Evolutionary conservation across 2,888 invertebrate genomes (phyloP), one percentile per base, ranked within the genome.

Genomic region (Trachelus tabidus): DNA sequence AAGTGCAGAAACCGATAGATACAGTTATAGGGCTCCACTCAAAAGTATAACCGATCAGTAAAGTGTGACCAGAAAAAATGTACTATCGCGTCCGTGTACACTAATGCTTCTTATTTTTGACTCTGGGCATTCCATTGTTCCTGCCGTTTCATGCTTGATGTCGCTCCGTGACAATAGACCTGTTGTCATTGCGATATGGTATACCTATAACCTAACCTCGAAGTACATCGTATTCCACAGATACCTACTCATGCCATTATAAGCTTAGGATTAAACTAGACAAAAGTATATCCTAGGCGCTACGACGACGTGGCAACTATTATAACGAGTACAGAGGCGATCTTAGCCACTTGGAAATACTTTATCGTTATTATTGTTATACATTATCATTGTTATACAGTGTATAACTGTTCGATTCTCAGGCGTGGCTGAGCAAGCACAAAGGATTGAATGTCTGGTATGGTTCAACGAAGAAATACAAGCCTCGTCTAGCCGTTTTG

Each of bases 351-450:
- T 71, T 71, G 34, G 33, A 71, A 71, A 71, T 71, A 34, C 33
- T 9, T 56, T 56, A 56, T 56, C 23, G 9, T 56, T 56, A 9
- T 56, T 56, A 56, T 56, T 56, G 40, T 40, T 40, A 40, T 12
- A 34, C 12, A 40, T 12, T 40, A 15, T 40, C 15, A 40, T 40
- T 40, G 2, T 56, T 73, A 76, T 78, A 35, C 37, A 68, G 71
- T 34, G 56, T 77, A 77, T 69, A 77, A 75, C 75, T 75, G 77
- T 73, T 71, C 76, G 80, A 76, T 77, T 84, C 85, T 85, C 85
- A 88, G 88, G 88, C 88, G 88, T 88, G 88, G 87, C 85, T 86
- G 88, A 86, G 80, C 89, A 87, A 88, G 85, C 82, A 88, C 87
- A 88, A 88, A 88, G 86, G 86, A 77, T 34, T 4, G 15, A 71